These are phyloP conservation scores for Porites rus DNA, from an alignment of 92 coral and sea anemone species.

Conservation along the genomic window DNA sequence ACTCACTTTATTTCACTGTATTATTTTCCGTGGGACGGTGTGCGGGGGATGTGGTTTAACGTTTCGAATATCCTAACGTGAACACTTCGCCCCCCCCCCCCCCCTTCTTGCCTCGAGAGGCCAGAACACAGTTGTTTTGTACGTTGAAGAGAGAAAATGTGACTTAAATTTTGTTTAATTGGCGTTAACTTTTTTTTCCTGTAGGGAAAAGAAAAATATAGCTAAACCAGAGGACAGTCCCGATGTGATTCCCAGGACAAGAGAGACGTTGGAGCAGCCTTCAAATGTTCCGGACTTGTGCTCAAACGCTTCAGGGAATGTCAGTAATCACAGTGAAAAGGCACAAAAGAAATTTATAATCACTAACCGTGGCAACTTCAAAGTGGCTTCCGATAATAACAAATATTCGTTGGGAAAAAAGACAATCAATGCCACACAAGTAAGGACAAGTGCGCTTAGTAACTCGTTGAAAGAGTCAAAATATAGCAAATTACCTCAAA, in stretches of 20 bases:
- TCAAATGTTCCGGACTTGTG: constrained; percentile 53
- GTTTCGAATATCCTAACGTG: too few species aligned
- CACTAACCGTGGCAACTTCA: constrained; percentile 37
- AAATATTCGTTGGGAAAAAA: constrained; percentile 11
- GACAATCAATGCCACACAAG: constrained; percentile 26
- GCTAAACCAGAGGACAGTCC: neutral
- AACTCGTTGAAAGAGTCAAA: constrained; percentile 61
- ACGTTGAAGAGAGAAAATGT: too few species aligned
- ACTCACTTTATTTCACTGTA: too few species aligned
- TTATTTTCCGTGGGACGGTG: too few species aligned
- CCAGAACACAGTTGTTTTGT: too few species aligned
- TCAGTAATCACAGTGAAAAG: constrained; percentile 8
- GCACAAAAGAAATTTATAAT: constrained; percentile 31
- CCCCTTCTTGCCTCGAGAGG: too few species aligned
- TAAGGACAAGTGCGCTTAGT: constrained; percentile 81
- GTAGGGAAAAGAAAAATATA: neutral
- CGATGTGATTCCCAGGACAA: constrained; percentile 35
- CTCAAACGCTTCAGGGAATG: constrained; percentile 6
- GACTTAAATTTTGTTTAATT: neutral
- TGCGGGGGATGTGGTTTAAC: too few species aligned
- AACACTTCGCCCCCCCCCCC: too few species aligned
- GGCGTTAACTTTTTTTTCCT: neutral
- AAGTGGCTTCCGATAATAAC: constrained; percentile 20
- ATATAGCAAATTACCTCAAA: neutral
- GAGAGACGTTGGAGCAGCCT: constrained; percentile 12